A percentile compares a stretch with the other conserved stretches of the same genome.
Conservation (phyloP, 2,888 invertebrate genomes). For the Eupithecia insigniata region DNA sequence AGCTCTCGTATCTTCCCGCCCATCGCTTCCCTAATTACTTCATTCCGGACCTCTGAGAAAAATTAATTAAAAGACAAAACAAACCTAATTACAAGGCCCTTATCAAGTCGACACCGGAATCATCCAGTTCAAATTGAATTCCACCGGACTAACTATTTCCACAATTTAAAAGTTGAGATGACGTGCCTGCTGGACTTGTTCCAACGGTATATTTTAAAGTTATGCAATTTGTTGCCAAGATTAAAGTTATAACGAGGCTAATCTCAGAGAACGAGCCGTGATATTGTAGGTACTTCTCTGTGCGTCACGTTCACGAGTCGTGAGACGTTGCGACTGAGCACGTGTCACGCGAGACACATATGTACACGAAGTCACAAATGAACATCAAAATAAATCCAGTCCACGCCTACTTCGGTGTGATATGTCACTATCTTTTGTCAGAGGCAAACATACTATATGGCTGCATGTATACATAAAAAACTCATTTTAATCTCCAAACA, state of each 20-base stretch:
- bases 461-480: background rate
- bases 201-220: constrained; percentile 9
- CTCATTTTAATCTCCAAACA: too few relatives aligned
- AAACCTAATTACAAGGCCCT: constrained; percentile 13
- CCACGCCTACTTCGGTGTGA: background rate
- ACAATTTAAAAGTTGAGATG: constrained; percentile 12
- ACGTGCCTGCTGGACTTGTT: constrained; percentile 3
- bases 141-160: background rate
- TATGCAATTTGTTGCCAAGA: constrained; percentile 8
- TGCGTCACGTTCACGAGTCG: background rate
- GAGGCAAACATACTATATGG: background rate
- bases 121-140: constrained; percentile 3
- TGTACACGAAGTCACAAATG: background rate
- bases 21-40: background rate
- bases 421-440: background rate
- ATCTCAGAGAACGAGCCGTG: background rate
- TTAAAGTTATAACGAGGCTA: constrained; percentile 8
- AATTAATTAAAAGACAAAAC: constrained; percentile 10
- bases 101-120: constrained; percentile 12
- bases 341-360: too few relatives aligned
- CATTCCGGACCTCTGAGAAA: constrained; percentile 3
- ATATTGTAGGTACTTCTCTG: background rate
- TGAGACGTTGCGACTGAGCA: too few relatives aligned
- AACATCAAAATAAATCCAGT: background rate
- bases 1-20: background rate